Evolutionary conservation across 2,113 vertebrate genomes (phyloP).

Genomic region (Corythornis vintsioides): DNA sequence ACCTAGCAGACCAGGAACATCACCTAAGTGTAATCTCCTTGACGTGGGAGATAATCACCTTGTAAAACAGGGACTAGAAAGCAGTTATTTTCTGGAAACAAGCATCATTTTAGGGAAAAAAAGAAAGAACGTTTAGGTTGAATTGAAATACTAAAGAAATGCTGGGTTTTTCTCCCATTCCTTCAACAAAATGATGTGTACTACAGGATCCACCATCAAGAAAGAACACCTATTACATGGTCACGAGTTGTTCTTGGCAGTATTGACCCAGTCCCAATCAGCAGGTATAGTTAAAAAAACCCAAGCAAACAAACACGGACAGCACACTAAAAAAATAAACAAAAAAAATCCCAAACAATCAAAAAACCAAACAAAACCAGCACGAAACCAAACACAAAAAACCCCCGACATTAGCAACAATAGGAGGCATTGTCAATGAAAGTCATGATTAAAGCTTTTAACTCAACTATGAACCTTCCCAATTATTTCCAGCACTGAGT

Average conservation of each 20-base stretch:
- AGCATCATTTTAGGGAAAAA: not conserved
- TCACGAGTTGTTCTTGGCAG: not conserved
- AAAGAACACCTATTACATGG: not conserved
- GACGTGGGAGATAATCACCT: not conserved
- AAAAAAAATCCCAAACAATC: not conserved
- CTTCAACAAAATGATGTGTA: not conserved
- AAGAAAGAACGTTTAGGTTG: not conserved
- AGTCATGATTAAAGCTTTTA: not conserved
- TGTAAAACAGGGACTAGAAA: rapidly evolving
- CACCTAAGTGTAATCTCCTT: not conserved
- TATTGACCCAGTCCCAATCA: not conserved
- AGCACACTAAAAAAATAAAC: not conserved
- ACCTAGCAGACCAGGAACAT: not conserved
- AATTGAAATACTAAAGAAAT: not conserved
- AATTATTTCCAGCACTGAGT: slow-evolving; percentile 20
- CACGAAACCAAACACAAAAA: not conserved
- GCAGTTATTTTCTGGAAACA: not conserved
- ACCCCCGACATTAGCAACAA: not conserved
- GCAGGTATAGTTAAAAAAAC: not conserved
- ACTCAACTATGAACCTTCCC: not conserved
- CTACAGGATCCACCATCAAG: not conserved
- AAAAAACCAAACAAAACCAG: not conserved
- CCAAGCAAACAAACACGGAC: too few species aligned
- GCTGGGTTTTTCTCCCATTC: not conserved
- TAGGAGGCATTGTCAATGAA: not conserved